These are phyloP conservation scores for Grapholita molesta DNA, from an alignment of 1,140 invertebrate genomes.

Conservation along the genomic window DNA sequence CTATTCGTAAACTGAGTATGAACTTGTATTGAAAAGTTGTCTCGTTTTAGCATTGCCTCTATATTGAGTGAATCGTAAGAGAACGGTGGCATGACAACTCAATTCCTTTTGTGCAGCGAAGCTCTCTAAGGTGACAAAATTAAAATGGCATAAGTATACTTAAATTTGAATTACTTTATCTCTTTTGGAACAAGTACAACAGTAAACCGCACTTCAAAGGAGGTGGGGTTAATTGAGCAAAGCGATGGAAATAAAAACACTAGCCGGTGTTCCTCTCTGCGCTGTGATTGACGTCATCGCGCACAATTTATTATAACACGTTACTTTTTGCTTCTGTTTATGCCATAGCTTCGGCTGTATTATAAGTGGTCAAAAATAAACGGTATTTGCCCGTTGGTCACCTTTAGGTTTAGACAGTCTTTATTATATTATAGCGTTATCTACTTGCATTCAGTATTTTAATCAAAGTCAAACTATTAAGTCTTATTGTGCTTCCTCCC, in stretches of 20 bases:
- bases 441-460: neutral
- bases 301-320: constrained; percentile 47
- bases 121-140: neutral
- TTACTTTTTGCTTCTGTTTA: constrained; percentile 33
- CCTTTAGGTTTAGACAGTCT: neutral
- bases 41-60: neutral
- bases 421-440: too few species aligned
- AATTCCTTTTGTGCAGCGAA: neutral
- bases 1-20: constrained; percentile 25
- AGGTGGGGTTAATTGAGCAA: constrained; percentile 49
- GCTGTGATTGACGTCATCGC: constrained; percentile 40
- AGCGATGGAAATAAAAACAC: constrained; percentile 36
- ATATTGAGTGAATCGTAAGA: neutral
- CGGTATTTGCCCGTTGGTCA: neutral
- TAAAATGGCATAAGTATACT: neutral
- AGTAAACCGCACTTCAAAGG: constrained; percentile 49
- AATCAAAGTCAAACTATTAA: neutral
- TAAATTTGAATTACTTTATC: neutral
- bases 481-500: neutral
- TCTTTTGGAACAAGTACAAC: neutral
- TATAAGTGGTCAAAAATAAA: neutral
- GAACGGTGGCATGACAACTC: neutral
- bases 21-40: neutral
- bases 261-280: constrained; percentile 36
- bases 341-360: neutral